phyloP scores from a whole-genome alignment of 2,797 vertebrate genomes.

The Sebastiscus tertius region DNA sequence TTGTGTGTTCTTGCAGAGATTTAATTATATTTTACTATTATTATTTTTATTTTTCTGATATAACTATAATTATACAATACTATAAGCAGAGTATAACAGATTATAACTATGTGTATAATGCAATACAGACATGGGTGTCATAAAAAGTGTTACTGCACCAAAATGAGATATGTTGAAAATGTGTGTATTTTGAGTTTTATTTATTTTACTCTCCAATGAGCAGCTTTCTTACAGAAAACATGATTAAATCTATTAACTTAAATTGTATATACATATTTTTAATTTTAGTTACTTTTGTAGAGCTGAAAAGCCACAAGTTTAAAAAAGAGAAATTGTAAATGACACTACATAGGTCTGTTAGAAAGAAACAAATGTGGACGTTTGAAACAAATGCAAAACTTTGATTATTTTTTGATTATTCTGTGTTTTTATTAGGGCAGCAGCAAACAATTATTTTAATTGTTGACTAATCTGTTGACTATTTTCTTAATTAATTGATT shows the following conservation, averaged over 20 bases:
- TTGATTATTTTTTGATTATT: background rate
- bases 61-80: background rate
- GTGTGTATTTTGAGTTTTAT: background rate
- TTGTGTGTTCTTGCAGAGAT: background rate
- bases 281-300: background rate
- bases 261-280: background rate
- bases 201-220: background rate
- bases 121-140: background rate
- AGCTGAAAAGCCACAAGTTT: background rate
- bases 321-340: background rate
- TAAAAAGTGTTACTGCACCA: no score
- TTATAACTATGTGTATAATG: background rate
- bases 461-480: no score
- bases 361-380: background rate
- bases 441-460: no score
- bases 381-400: background rate
- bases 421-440: background rate
- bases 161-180: background rate
- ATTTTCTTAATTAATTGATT: no score
- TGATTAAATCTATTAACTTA: background rate
- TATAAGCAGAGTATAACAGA: background rate
- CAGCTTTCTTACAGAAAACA: background rate
- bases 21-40: no score
- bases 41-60: no score
- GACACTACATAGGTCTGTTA: no score